These are phyloP conservation scores for Drosophila sp. DNA, from an alignment of 1,140 invertebrate genomes.

Conservation along the genomic window DNA sequence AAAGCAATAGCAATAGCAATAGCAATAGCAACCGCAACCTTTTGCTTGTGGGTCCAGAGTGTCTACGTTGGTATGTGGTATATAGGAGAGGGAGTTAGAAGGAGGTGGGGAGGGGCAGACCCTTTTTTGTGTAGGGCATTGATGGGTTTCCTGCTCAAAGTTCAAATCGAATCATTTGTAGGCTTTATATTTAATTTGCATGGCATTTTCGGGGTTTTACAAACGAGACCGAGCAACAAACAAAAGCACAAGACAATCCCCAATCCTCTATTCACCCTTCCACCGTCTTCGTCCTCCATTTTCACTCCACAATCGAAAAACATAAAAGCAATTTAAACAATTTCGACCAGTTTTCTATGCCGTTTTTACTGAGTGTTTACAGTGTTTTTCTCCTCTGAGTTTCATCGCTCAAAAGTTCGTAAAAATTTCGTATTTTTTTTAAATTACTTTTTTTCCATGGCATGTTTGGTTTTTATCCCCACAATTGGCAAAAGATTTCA, in stretches of 20 bases:
- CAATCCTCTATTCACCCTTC: slow-evolving; percentile 5
- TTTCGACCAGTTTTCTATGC: slow-evolving; percentile 23
- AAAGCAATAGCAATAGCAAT: too few relatives aligned
- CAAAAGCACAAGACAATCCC: not conserved
- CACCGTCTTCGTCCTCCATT: too few relatives aligned
- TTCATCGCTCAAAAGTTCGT: slow-evolving; percentile 25
- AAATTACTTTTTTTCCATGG: not conserved
- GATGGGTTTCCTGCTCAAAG: slow-evolving; percentile 33
- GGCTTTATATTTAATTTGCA: slow-evolving; percentile 79
- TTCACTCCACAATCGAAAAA: not conserved
- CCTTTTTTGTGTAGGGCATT: slow-evolving; percentile 18
- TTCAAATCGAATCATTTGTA: slow-evolving; percentile 73
- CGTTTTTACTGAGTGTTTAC: slow-evolving; percentile 16
- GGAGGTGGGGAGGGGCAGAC: too few relatives aligned
- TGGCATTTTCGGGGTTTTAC: slow-evolving; percentile 47
- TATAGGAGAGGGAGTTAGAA: not conserved
- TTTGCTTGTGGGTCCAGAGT: slow-evolving; percentile 16
- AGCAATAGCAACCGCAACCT: slow-evolving; percentile 30
- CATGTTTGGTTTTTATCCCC: not conserved
- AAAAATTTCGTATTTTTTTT: slow-evolving; percentile 7
- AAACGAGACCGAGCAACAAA: not conserved
- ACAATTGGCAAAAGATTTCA: slow-evolving; percentile 3
- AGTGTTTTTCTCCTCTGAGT: slow-evolving; percentile 2
- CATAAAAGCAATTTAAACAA: slow-evolving; percentile 25
- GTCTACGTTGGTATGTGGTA: not conserved